Percentiles rank a stretch among this genome's conserved stretches.
Evolutionary conservation across 2,888 invertebrate genomes (phyloP).

Genomic region (Mimas tiliae): DNA sequence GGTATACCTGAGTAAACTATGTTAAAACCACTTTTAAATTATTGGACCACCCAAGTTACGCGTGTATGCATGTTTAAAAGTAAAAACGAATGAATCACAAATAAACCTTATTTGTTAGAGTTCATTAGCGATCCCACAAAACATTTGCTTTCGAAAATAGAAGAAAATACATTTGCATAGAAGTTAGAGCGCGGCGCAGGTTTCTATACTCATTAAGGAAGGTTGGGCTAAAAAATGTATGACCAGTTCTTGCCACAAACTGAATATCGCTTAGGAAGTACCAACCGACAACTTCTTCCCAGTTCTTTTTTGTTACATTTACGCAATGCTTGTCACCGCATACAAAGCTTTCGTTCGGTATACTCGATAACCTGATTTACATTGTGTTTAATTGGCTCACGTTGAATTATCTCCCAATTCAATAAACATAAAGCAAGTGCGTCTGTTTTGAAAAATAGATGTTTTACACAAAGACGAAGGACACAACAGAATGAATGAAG

Average conservation of each 20-base stretch:
- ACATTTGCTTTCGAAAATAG: constrained; percentile 69
- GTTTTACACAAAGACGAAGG: constrained; percentile 20
- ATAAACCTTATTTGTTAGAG: constrained; percentile 45
- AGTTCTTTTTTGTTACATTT: constrained; percentile 12
- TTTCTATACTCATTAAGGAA: constrained; percentile 79
- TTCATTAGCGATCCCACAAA: constrained; percentile 57
- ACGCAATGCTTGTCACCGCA: constrained; percentile 11
- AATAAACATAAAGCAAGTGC: constrained; percentile 1
- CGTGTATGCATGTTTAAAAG: constrained; percentile 41
- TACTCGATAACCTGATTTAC: constrained; percentile 6
- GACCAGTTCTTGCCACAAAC: constrained; percentile 20
- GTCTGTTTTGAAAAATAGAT: constrained; percentile 23
- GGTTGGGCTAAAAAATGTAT: constrained; percentile 50
- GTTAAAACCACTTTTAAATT: not conserved
- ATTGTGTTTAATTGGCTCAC: constrained; percentile 15
- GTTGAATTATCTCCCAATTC: constrained; percentile 5
- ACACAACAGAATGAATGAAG: constrained; percentile 7
- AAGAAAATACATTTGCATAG: constrained; percentile 76
- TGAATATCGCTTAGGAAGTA: not conserved
- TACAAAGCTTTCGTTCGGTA: constrained; percentile 12
- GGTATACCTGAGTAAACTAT: not conserved
- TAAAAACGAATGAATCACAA: constrained; percentile 49
- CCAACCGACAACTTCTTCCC: constrained; percentile 14
- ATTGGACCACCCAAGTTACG: constrained; percentile 27
- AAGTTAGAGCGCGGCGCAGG: constrained; percentile 58